phyloP scores from a whole-genome alignment of 2,888 invertebrate genomes.

The Graphium colonna region DNA sequence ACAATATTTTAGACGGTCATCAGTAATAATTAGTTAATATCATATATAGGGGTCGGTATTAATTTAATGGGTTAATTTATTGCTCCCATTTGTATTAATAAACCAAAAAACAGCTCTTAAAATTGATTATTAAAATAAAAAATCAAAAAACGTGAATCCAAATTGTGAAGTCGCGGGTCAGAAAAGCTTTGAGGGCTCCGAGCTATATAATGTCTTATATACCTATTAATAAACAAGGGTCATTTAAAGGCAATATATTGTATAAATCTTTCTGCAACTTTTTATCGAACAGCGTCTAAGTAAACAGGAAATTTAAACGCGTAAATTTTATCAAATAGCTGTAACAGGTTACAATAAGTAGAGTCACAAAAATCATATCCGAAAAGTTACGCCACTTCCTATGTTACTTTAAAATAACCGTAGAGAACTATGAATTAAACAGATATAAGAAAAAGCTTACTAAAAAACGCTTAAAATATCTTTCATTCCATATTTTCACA shows the following conservation, averaged over 20 bases:
- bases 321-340: conserved; percentile 45
- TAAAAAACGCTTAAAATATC: neutral
- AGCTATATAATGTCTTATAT: too few species aligned
- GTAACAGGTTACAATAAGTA: conserved; percentile 44
- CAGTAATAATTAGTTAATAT: too few species aligned
- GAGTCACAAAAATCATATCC: conserved; percentile 50
- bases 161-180: too few species aligned
- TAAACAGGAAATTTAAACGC: conserved; percentile 38
- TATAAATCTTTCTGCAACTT: conserved; percentile 4
- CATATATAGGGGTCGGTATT: too few species aligned
- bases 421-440: neutral
- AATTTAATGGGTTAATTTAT: too few species aligned
- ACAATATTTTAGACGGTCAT: too few species aligned
- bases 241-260: neutral
- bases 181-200: too few species aligned
- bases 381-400: conserved; percentile 22
- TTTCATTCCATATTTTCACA: neutral
- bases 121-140: too few species aligned
- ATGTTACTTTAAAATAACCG: neutral
- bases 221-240: neutral
- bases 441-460: neutral
- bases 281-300: conserved; percentile 22
- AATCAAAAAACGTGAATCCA: too few species aligned
- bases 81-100: too few species aligned
- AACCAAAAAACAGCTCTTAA: too few species aligned